A percentile compares a stretch with the other conserved stretches of the same genome.
Conservation (phyloP, 2,113 vertebrate genomes). For the Paradisaea rubra region DNA sequence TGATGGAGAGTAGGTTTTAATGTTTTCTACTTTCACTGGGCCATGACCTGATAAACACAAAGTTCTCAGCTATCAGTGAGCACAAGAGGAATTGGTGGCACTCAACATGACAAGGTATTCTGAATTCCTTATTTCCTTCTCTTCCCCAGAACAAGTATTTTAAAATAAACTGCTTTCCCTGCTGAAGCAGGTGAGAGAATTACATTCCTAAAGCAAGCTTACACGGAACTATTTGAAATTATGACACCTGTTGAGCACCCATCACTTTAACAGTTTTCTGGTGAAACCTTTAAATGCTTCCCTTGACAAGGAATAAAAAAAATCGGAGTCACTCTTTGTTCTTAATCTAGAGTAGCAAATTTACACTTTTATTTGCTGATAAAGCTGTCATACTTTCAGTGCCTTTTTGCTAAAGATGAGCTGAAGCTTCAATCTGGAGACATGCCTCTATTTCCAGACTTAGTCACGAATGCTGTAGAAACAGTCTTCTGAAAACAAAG, state of each 20-base stretch:
- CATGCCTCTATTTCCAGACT: not conserved
- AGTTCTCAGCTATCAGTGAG: not conserved
- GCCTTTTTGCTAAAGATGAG: not conserved
- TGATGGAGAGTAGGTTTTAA: not conserved
- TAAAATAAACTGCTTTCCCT: not conserved
- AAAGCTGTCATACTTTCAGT: not conserved
- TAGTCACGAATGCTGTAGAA: not conserved
- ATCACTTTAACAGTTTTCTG: not conserved
- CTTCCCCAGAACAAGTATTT: not conserved
- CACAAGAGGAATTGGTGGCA: not conserved
- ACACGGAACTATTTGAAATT: not conserved
- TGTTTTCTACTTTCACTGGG: not conserved
- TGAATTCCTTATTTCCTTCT: not conserved
- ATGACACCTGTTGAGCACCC: not conserved
- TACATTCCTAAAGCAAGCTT: not conserved
- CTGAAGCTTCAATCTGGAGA: not conserved
- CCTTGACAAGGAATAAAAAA: not conserved
- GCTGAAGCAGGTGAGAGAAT: not conserved
- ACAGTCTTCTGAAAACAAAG: constrained; percentile 23
- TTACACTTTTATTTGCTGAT: not conserved
- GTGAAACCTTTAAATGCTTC: not conserved
- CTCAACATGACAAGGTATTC: not conserved
- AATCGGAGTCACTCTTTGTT: not conserved
- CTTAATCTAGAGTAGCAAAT: not conserved
- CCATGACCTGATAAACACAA: not conserved